Evolutionary conservation across 1,140 invertebrate genomes (phyloP).

Genomic region (Solenopsis invicta): DNA sequence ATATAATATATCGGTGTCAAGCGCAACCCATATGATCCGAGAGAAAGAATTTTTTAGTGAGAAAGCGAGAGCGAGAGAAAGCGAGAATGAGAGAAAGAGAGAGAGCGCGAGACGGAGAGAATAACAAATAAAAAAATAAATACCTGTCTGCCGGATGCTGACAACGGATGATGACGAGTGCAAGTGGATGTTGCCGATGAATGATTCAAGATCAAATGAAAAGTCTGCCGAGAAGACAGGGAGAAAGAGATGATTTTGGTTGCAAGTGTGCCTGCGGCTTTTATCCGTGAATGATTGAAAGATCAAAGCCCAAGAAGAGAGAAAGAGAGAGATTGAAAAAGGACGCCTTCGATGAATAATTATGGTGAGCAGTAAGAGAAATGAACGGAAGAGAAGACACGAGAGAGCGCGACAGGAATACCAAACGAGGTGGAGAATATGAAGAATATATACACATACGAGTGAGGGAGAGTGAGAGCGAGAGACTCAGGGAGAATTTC

Average conservation of each 20-base stretch:
- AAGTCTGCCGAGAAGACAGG: constrained; percentile 50
- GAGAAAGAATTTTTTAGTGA: constrained; percentile 55
- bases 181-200: constrained; percentile 82
- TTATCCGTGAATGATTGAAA: constrained; percentile 73
- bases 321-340: constrained; percentile 52
- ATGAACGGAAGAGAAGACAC: constrained; percentile 49
- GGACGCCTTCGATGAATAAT: constrained; percentile 69
- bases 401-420: constrained; percentile 66
- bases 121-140: constrained; percentile 61
- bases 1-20: constrained; percentile 71
- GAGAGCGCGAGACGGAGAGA: constrained; percentile 58
- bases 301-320: constrained; percentile 60
- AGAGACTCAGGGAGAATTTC: constrained; percentile 68
- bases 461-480: constrained; percentile 58
- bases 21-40: constrained; percentile 66
- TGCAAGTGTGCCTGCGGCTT: constrained; percentile 75
- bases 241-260: constrained; percentile 62
- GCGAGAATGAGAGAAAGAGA: constrained; percentile 30
- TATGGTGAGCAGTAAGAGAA: constrained; percentile 49
- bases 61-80: constrained; percentile 35
- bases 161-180: constrained; percentile 78
- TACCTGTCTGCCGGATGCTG: constrained; percentile 74
- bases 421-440: constrained; percentile 58
- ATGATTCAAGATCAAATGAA: constrained; percentile 71
- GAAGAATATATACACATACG: constrained; percentile 50